Evolutionary conservation across 2,797 vertebrate species (phyloP), one percentile per base, ranked within the genome.

Genomic region (Takifugu ocellatus): DNA sequence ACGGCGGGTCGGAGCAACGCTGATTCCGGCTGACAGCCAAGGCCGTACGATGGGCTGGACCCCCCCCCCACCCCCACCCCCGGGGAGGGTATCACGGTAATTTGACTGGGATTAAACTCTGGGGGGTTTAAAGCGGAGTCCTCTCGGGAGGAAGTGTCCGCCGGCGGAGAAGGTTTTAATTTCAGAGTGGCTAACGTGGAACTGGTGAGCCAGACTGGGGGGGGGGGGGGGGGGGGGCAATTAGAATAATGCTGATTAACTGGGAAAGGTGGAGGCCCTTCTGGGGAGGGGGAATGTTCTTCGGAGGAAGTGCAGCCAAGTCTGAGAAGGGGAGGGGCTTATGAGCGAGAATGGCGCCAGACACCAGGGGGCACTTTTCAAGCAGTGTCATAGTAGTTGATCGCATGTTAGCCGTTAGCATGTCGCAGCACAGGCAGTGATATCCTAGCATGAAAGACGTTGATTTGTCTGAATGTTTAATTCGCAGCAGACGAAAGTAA

Each of bases 11-110:
- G 10, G 31, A 9, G 31, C 78, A 82, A 84, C 53, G 69, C 67
- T 83, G 84, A 86, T 84, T 68, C 74, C 74, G 77, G 67, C 66
- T 74, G 83, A 86, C 70, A 63, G 69, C 51, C 49, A 70, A 68
- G 60, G 62, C 65, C 42, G 51, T 45, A 3, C 1, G 14, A 31
- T 14, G 53, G 63, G 0, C 56, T 49, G 1, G 16, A 54, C 2
- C 36, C 36, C 36, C 12, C 8, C 33, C 3, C 12, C 36, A 12
- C 36, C 36, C 11, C 33, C 33, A 9, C 33, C 42, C 62, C 70
- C 1, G 42, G 16, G 48, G 52, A 47, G 52, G 56, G 54, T 59
- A 72, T 60, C 44, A 11, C 48, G 61, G 59, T 83, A 66, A 78
- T 83, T 84, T 78, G 61, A 26, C 7, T 49, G 63, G 61, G 83